phyloP scores from a whole-genome alignment of 2,113 vertebrate genomes.

The Castor canadensis region DNA sequence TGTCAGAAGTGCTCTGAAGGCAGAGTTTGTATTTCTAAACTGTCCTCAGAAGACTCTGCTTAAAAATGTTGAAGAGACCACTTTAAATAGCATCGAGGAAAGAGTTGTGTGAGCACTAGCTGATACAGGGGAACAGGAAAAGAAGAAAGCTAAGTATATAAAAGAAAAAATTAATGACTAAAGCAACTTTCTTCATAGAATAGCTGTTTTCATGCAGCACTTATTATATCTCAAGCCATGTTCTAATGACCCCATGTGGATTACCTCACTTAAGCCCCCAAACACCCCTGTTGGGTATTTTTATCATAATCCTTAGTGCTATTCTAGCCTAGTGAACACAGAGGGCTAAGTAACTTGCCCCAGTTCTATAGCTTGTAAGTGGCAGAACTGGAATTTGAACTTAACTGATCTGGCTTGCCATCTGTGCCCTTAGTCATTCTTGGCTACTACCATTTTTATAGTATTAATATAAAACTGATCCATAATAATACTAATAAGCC shows the following conservation, averaged over 20 bases:
- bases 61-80: not conserved
- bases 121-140: not conserved
- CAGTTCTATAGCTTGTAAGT: not conserved
- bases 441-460: not conserved
- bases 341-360: not conserved
- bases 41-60: not conserved
- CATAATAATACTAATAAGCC: not conserved
- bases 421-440: not conserved
- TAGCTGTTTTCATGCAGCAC: not conserved
- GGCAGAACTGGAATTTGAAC: not conserved
- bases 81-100: not conserved
- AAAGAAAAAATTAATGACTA: not conserved
- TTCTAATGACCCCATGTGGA: not conserved
- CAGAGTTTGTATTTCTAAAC: not conserved
- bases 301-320: not conserved
- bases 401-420: not conserved
- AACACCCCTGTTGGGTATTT: not conserved
- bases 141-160: not conserved
- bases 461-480: not conserved
- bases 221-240: not conserved
- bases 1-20: not conserved
- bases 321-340: not conserved
- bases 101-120: not conserved
- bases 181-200: not conserved
- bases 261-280: not conserved